A percentile compares a stretch with the other conserved stretches of the same genome.
phyloP scores from a whole-genome alignment of 2,113 vertebrate species.

The Gorilla gorilla region DNA sequence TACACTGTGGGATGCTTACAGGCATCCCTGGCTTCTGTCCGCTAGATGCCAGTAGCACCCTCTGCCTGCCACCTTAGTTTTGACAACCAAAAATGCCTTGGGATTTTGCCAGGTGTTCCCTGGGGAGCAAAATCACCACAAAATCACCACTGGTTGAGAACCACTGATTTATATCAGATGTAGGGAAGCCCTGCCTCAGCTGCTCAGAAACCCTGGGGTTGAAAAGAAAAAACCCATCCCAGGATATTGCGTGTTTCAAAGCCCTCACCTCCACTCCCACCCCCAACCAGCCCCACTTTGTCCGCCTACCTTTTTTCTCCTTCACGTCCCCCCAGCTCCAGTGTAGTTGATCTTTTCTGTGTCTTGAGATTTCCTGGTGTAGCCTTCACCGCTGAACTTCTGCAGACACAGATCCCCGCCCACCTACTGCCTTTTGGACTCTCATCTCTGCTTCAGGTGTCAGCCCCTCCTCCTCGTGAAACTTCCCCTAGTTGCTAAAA shows the following conservation, averaged over 20 bases:
- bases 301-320: neutral
- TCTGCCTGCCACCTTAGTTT: neutral
- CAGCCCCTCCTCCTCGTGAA: neutral
- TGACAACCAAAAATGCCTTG: neutral
- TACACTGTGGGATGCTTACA: neutral
- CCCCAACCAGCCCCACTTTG: neutral
- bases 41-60: neutral
- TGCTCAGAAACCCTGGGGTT: neutral
- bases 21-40: neutral
- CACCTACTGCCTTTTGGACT: neutral
- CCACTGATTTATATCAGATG: neutral
- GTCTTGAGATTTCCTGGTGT: neutral
- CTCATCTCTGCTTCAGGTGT: fast-evolving
- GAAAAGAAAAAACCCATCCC: neutral
- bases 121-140: neutral
- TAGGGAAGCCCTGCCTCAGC: neutral
- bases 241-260: neutral
- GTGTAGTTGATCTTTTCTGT: neutral
- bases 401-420: neutral
- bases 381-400: neutral
- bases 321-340: fast-evolving
- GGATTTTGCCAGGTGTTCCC: neutral
- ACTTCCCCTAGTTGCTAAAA: too few relatives aligned
- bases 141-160: neutral
- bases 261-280: neutral